Percentiles rank a stretch among this genome's conserved stretches.
Evolutionary conservation across 2,888 invertebrate genomes (phyloP).

Genomic region (Pterobdella sp.): DNA sequence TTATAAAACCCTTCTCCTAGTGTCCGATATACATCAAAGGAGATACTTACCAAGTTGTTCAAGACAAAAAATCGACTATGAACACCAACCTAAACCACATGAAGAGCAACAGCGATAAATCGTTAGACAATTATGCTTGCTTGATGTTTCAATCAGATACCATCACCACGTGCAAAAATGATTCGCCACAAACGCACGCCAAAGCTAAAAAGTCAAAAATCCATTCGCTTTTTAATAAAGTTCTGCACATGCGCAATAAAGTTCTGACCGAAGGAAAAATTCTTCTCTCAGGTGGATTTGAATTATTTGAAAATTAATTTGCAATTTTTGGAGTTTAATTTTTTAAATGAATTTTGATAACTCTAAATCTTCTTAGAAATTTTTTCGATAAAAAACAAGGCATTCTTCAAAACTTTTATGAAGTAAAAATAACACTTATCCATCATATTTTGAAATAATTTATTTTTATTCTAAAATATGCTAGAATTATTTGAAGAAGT

Average conservation of each 20-base stretch:
- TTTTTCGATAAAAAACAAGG: no score
- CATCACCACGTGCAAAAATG: neutral
- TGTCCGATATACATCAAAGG: neutral
- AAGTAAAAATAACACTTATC: no score
- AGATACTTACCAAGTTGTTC: neutral
- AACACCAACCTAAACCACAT: no score
- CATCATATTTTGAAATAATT: no score
- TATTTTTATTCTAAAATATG: no score
- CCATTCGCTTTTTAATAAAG: neutral
- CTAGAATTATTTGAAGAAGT: no score
- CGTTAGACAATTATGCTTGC: neutral
- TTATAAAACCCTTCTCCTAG: neutral
- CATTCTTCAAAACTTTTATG: no score
- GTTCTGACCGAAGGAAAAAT: neutral
- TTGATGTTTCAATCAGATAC: neutral
- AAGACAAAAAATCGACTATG: neutral
- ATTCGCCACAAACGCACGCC: neutral
- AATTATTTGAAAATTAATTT: neutral
- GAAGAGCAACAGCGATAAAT: neutral
- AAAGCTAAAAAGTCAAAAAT: conserved; percentile 9
- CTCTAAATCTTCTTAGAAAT: neutral
- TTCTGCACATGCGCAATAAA: neutral
- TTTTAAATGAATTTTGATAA: no score
- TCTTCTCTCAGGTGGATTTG: neutral
- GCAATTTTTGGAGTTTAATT: neutral